Evolutionary conservation across 2,113 vertebrate species (phyloP), one percentile per base, ranked within the genome.

Genomic region (Felis chaus): DNA sequence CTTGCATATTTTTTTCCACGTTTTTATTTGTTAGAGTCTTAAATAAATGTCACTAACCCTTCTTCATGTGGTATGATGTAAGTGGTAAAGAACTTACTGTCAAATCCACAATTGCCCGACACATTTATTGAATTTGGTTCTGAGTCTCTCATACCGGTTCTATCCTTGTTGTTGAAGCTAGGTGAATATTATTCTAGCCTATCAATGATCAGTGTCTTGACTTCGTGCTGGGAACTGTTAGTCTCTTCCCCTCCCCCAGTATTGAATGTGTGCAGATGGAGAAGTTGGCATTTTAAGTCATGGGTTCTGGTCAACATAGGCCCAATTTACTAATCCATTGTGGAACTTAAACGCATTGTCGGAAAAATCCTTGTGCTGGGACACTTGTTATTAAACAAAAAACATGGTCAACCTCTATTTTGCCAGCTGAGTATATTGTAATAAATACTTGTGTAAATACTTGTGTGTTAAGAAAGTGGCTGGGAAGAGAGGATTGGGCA

Each of bases 331-430:
- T 74, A 65, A 94, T 95, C 12, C 63, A 39, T 74, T 80, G 29
- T 80, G 48, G 48, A 57, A 91, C 36, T 83, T 94, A 87, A 96
- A 48, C 33, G 80, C 36, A 41, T 45, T 90, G 50, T 53, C 96
- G 86, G 94, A 71, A 55, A 88, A 96, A 69, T 92, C 25, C 63
- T 93, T 79, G 80, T 93, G 25, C 41, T 89, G 55, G 33, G 89
- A 11, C 21, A 39, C n/a, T 87, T 94, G 71, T 53, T 83, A 78
- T 57, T 85, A 89, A 95, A 83, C 25, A 61, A 66, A 97, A 88
- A 66, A 74, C 6, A 7, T 78, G 5, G 39, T 41, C 65, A 55
- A 39, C 61, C 18, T 33, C 31, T 92, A 18, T 63, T n/a, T n/a
- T 68, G 66, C 50, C 16, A 66, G 13, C 50, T 16, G 14, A 61